Base-by-base conservation (phyloP, 2,888 invertebrate species). In the Papilio protenor region DNA sequence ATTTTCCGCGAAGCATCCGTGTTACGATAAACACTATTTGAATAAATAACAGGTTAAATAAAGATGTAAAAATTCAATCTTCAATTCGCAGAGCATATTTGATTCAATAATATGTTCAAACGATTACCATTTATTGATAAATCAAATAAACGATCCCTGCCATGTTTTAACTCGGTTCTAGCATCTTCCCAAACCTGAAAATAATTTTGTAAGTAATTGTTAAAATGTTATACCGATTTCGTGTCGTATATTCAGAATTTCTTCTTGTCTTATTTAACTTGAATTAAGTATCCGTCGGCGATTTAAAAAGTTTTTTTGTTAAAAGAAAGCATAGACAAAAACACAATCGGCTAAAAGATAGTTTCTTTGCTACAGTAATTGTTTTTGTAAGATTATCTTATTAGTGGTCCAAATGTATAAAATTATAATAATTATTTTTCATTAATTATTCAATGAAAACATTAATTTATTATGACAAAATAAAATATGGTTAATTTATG, bases 71-170 rank as follows among this genome's bases (percentile, higher is more conserved):
- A n/a, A 18, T 4, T 11, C 5, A 64, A 33, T 11, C n/a, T 33
- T 66, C 16, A 76, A 71, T 76, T 76, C 71, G 71, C 76, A 59
- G 21, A 71, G 71, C 72, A 73, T 73, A 40, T 11, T 40, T 74
- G 47, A 6, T 70, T 72, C 40, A 61, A 40, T 47, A 74, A 77
- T 76, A 79, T 77, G 66, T 72, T 52, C 57, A 61, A 71, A 71
- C 74, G 70, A 57, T 77, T 75, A 80, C 77, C 75, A 76, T 78
- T 78, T 78, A 78, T 76, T 77, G 40, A 75, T 14, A 79, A 79
- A 73, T 69, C 47, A 76, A 78, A 76, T 69, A 76, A 69, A 66
- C 47, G 57, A 59, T 76, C 69, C 73, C 70, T 79, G 72, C 69
- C 72, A 27, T 76, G 72, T 69, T 76, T 55, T 66, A 73, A 57